Evolutionary conservation across 2,797 vertebrate species (phyloP).

Genomic region (Vultur gryphus): DNA sequence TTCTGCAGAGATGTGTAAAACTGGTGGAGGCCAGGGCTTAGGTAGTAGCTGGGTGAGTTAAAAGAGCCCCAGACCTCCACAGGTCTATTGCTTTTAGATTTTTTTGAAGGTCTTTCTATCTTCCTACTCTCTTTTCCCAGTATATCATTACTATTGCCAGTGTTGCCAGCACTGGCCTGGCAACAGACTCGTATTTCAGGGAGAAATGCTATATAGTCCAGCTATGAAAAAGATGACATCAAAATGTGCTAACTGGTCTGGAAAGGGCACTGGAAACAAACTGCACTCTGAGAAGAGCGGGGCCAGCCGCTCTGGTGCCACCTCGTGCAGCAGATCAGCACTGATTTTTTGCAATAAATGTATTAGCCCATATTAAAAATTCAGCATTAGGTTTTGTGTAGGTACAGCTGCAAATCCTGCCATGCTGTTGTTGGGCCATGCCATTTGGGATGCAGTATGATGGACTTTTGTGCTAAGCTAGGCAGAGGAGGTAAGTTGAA

Average conservation of each 20-base stretch:
- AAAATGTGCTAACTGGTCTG: background rate
- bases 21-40: background rate
- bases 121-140: background rate
- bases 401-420: background rate
- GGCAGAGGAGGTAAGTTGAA: background rate
- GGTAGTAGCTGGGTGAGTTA: background rate
- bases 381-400: background rate
- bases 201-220: background rate
- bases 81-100: background rate
- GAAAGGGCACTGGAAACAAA: background rate
- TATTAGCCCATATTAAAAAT: background rate
- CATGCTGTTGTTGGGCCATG: background rate
- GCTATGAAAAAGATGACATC: background rate
- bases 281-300: background rate
- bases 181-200: background rate
- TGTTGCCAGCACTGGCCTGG: background rate
- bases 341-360: background rate
- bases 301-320: background rate
- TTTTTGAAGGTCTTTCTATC: background rate
- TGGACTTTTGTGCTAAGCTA: background rate
- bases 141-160: background rate
- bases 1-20: background rate
- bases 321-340: background rate
- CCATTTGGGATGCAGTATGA: background rate
- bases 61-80: background rate